Percentiles rank a stretch among this genome's conserved stretches.
These are phyloP conservation scores for Ataeniobius toweri DNA, from an alignment of 2,797 vertebrate species.

Conservation along the genomic window DNA sequence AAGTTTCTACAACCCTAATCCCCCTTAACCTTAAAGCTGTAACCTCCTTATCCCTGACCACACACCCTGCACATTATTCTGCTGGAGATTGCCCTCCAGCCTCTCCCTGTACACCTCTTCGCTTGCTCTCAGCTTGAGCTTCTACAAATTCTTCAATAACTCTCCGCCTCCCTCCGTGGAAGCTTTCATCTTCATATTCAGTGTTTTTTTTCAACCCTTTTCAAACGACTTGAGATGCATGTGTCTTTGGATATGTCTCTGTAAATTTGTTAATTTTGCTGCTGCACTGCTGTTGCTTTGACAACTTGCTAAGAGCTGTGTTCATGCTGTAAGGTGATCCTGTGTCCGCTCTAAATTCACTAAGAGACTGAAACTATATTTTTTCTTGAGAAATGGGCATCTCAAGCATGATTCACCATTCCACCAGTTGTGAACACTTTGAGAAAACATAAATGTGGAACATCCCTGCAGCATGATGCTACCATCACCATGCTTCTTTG, in stretches of 20 bases:
- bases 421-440: not conserved
- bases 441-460: not conserved
- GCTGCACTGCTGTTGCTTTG: not conserved
- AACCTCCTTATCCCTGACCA: conserved; percentile 1
- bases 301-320: not conserved
- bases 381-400: not conserved
- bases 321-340: not conserved
- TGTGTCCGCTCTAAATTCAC: not conserved
- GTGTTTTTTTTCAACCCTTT: not conserved
- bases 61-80: not conserved
- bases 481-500: not conserved
- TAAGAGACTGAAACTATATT: not conserved
- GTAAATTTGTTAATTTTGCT: not conserved
- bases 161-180: not conserved
- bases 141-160: conserved; percentile 2
- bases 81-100: conserved; percentile 4
- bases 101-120: not conserved
- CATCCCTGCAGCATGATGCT: not conserved
- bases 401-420: not conserved
- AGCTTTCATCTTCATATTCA: conserved; percentile 8
- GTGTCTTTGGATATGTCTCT: not conserved
- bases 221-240: not conserved
- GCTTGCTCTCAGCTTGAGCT: conserved; percentile 6
- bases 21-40: conserved; percentile 4
- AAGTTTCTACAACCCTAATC: conserved; percentile 2